Conservation (phyloP, 2,888 invertebrate species). For the Pyrrhia umbra region DNA sequence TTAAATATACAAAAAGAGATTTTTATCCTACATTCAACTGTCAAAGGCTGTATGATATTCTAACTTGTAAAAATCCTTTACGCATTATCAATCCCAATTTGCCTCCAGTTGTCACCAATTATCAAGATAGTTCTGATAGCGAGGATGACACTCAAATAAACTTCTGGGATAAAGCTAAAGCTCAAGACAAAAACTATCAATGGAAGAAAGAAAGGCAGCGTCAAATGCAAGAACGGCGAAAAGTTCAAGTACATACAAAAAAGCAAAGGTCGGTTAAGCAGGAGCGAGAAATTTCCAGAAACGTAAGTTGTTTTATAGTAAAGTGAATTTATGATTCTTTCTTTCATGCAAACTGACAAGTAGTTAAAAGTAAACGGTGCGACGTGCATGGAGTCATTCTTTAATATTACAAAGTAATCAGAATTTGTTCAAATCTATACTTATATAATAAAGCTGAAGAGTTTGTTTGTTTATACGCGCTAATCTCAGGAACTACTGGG, state of each 20-base stretch:
- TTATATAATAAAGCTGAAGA: no score
- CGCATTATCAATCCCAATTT: constrained; percentile 86
- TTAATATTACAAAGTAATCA: no score
- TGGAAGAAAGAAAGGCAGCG: constrained; percentile 84
- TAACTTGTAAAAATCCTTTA: constrained; percentile 89
- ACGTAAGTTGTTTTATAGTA: constrained; percentile 82
- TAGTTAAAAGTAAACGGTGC: no score
- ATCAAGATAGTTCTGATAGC: constrained; percentile 79
- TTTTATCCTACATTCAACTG: constrained; percentile 92
- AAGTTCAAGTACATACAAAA: constrained; percentile 71
- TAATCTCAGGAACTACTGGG: no score
- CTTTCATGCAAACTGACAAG: no score
- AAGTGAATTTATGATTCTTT: neutral
- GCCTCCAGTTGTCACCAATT: constrained; percentile 66
- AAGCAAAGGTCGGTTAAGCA: constrained; percentile 76
- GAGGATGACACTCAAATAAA: constrained; percentile 79
- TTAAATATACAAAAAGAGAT: constrained; percentile 90
- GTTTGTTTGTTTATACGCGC: no score
- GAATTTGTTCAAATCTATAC: no score
- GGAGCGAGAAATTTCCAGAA: constrained; percentile 88
- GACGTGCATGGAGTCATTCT: no score
- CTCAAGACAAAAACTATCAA: constrained; percentile 87
- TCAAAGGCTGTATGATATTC: constrained; percentile 89
- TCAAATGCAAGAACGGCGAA: constrained; percentile 81
- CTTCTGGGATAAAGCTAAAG: constrained; percentile 88